These are phyloP conservation scores for Machaerirhynchus nigripectus DNA, from an alignment of 2,113 vertebrate genomes.

Conservation along the genomic window DNA sequence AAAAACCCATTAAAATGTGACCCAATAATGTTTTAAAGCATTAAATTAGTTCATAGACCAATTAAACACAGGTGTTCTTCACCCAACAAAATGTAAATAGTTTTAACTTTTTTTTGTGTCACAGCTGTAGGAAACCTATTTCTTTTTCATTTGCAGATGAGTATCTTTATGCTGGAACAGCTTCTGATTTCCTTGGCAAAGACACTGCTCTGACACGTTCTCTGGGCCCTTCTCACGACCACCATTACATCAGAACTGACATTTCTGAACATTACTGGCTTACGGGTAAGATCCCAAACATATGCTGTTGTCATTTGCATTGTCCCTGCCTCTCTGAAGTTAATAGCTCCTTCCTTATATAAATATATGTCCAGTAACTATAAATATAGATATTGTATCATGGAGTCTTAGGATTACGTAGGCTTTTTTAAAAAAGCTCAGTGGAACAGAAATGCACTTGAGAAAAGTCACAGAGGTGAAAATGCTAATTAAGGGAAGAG, in stretches of 20 bases:
- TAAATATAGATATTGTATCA: slow-evolving; percentile 50
- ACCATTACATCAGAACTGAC: slow-evolving; percentile 95
- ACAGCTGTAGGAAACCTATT: neutral
- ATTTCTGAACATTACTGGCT: slow-evolving; percentile 97
- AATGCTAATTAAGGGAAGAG: slow-evolving; percentile 33
- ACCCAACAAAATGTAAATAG: neutral
- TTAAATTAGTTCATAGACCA: neutral
- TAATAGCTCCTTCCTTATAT: slow-evolving; percentile 29
- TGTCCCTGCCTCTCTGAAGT: slow-evolving; percentile 11
- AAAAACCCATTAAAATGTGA: neutral
- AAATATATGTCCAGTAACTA: slow-evolving; percentile 33
- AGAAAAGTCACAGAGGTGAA: slow-evolving; percentile 32
- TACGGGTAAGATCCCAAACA: slow-evolving; percentile 80
- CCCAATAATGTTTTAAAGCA: neutral
- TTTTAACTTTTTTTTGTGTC: neutral
- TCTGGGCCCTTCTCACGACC: slow-evolving; percentile 87
- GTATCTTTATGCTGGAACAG: slow-evolving; percentile 92
- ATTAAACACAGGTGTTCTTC: neutral
- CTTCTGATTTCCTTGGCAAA: slow-evolving; percentile 96
- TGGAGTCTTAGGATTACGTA: slow-evolving; percentile 11
- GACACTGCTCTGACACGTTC: slow-evolving; percentile 93
- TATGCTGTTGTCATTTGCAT: slow-evolving; percentile 21
- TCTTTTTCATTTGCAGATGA: slow-evolving; percentile 78
- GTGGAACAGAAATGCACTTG: neutral
- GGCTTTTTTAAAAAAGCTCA: neutral